Conservation (phyloP, 2,888 invertebrate species). For the Caenorhabditis japonica region DNA sequence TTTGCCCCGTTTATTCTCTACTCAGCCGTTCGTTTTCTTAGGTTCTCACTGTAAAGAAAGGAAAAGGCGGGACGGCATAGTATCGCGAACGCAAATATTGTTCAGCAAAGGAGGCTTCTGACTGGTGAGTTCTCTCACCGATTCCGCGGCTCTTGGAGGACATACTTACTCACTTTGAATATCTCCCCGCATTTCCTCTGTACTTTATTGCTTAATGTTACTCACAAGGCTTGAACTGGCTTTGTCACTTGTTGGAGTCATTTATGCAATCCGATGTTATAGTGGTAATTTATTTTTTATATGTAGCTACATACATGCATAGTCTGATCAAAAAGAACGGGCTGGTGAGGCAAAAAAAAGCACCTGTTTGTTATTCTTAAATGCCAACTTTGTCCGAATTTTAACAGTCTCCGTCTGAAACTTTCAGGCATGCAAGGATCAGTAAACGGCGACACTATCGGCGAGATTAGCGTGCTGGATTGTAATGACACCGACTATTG, state of each 20-base stretch:
- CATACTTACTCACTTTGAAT: conserved; percentile 40
- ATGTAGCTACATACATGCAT: no score
- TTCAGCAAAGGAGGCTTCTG: conserved; percentile 15
- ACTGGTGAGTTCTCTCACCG: conserved; percentile 10
- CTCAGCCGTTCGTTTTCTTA: conserved; percentile 10
- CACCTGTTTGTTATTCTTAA: no score
- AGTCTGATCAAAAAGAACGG: no score
- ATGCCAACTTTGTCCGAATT: no score
- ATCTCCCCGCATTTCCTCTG: conserved; percentile 3
- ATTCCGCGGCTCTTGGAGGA: conserved; percentile 27
- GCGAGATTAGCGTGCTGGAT: conserved; percentile 41
- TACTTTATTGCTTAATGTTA: conserved; percentile 17
- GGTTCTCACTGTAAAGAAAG: conserved; percentile 23
- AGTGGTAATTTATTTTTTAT: conserved; percentile 37
- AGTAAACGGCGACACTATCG: conserved; percentile 46
- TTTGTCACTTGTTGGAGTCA: conserved; percentile 12
- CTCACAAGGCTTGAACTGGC: conserved; percentile 2
- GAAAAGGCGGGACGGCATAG: conserved; percentile 25
- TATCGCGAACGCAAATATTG: conserved; percentile 48
- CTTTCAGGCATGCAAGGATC: conserved; percentile 55
- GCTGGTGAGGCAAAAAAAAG: no score
- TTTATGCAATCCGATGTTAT: conserved; percentile 34
- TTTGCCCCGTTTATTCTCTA: conserved; percentile 7
- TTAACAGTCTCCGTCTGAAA: no score
- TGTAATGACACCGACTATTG: conserved; percentile 55